Evolutionary conservation across 1,140 invertebrate genomes (phyloP).

Genomic region (Brachionus rubens): DNA sequence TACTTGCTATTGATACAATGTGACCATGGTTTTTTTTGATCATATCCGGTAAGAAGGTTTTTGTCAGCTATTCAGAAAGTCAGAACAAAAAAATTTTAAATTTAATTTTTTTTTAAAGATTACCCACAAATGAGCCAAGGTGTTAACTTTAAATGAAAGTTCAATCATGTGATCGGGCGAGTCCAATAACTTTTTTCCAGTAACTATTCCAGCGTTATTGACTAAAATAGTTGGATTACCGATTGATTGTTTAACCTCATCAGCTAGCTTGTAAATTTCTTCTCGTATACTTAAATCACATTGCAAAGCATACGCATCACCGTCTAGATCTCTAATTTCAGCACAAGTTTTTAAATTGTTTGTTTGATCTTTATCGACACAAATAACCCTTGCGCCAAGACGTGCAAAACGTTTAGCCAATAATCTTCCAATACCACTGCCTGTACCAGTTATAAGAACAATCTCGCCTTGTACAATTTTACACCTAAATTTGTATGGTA

Average conservation of each 20-base stretch:
- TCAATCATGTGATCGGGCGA: conserved; percentile 70
- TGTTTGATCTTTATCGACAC: conserved; percentile 74
- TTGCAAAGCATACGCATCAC: conserved; percentile 52
- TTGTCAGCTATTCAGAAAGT: conserved; percentile 51
- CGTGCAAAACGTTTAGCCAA: conserved; percentile 75
- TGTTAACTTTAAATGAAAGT: conserved; percentile 68
- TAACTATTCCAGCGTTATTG: conserved; percentile 90
- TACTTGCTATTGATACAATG: conserved; percentile 87
- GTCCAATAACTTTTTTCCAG: conserved; percentile 76
- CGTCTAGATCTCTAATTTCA: conserved; percentile 10
- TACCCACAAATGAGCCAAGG: conserved; percentile 68
- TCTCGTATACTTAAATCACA: conserved; percentile 69
- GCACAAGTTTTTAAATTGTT: conserved; percentile 73
- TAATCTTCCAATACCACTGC: conserved; percentile 78
- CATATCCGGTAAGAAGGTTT: conserved; percentile 77
- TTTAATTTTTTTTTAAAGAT: neutral
- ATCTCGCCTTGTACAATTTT: conserved; percentile 70
- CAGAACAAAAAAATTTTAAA: neutral
- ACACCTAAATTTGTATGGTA: conserved; percentile 28
- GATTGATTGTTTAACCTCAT: conserved; percentile 65
- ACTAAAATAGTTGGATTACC: conserved; percentile 83
- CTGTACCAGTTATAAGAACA: conserved; percentile 76
- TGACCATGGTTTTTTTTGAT: conserved; percentile 77
- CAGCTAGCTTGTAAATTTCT: conserved; percentile 77
- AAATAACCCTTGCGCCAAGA: conserved; percentile 76